Base-by-base conservation (phyloP, 2,888 invertebrate genomes). In the Sicus ferrugineus region DNA sequence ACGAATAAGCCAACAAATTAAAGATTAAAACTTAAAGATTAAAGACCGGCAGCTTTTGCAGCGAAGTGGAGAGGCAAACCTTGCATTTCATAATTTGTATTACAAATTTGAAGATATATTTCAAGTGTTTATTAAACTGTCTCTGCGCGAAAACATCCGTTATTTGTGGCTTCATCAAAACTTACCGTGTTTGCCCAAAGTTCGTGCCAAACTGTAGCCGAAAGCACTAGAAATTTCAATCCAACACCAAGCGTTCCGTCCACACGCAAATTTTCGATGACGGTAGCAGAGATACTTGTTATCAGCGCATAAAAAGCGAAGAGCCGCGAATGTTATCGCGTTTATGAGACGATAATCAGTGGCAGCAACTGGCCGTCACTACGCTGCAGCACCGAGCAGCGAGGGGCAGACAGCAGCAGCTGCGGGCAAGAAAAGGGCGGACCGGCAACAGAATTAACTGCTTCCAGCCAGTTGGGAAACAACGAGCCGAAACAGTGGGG, bases 271-370 rank as follows among this genome's bases (percentile, higher is more conserved):
- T 26, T 62, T 62, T 62, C 46, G 28, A 62, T 46, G 62, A 62
- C 23, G 62, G 42, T 62, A 42, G 31, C 58, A 30, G 26, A 58
- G 58, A 31, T 30, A 58, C 58, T 30, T 30, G 30, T 30, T 58
- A 19, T 58, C 30, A n/a, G 30, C 16, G 52, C 62, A 46, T n/a
- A 21, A n/a, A 19, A 23, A 1, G 2, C 3, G 26, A 52, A 21
- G 52, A 52, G 23, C 26, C 21, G 19, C 14, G 23, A 26, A 19
- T 23, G 26, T 52, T n/a, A 52, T 26, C 46, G 46, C 23, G 46
- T 62, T 38, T 62, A 62, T 62, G 21, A 46, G 62, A 62, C 46
- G 21, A 62, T 62, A 62, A 62, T 62, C 16, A 58, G 58, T 31
- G n/a, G 30, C 19, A 58, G 14, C n/a, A 7, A 31, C 26, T 6